Evolutionary conservation across 2,113 vertebrate genomes (phyloP), one percentile per base, ranked within the genome.

Genomic region (Acrocephalus arundinaceus): DNA sequence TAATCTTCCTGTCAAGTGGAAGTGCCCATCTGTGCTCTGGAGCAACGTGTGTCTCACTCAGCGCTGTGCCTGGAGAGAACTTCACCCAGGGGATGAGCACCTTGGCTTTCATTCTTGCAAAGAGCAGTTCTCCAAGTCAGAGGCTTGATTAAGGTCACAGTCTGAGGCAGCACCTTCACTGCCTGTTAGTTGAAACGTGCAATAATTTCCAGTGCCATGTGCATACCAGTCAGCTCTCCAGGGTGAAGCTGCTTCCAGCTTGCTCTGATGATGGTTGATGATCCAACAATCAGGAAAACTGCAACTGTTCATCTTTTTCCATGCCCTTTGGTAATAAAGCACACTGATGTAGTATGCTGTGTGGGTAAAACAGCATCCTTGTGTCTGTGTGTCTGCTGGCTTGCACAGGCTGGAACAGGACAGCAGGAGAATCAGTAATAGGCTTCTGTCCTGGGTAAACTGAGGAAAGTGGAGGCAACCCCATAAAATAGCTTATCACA

Each of bases 11-110:
- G 20, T 87, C 55, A 35, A 46, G 51, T 52, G 68, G 65, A 84
- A 92, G 57, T 10, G 17, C 27, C 80, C 70, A 43, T 70, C 68
- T 52, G 83, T 48, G 83, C 79, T 73, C 65, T 1, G 5, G 46
- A 45, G 16, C 0, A 1, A 54, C 0, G 3, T 9, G 58, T 9
- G 31, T 41, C 72, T 76, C 41, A 2, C 43, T 52, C 72, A 37
- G 67, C 2, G 7, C 46, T 5, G 7, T 16, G 39, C 28, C 8
- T 0, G 7, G 25, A 28, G 59, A 43, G 43, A 55, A n/a, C 17
- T 65, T 58, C 65, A 43, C 30, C 16, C 39, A 18, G 11, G 45
- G 7, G 20, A 37, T 14, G 23, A 70, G 37, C 37, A 35, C 37
- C 14, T 54, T 28, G 54, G n/a, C 45, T 59, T 35, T 52, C 35